Base-by-base conservation (phyloP, 2,113 vertebrate genomes). In the Chamaea fasciata region DNA sequence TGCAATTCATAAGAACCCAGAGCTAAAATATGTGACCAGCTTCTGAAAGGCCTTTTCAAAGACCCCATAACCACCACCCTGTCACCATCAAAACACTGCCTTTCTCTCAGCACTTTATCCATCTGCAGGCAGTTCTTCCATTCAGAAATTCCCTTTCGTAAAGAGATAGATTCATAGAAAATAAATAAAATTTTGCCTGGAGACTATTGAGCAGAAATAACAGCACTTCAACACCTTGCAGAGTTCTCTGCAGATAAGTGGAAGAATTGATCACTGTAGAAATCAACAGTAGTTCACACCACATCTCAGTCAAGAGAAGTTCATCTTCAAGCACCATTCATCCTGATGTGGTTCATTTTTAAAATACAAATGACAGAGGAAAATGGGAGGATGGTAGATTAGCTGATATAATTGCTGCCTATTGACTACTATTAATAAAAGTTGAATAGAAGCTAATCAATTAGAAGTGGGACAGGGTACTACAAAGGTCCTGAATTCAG, bases 1-100 rank as follows among this genome's bases (percentile, higher is more conserved):
- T 41, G 15, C n/a, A 65, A 31, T 18, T 46, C 16, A 21, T 47
- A 13, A 80, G 30, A 89, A 64, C 15, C 12, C 77, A 62, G 59
- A 52, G 46, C 63, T 74, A 39, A 89, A 53, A 69, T 44, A 53
- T 0, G 0, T 19, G 12, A 86, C 21, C 17, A 39, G 0, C 35
- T 62, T 83, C 31, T 52, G 14, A 74, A 71, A 74, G 50, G 67
- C 12, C 7, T 68, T 73, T 68, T 37, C 30, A 63, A 79, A 90
- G 27, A 52, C 21, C 8, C 10, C 4, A 1, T n/a, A 83, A 63
- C 31, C 37, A 56, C 23, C 30, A 35, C 28, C 15, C 9, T 37
- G 13, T 35, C 42, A 50, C 35, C 65, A 56, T 28, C 37, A 57
- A 44, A 81, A 42, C 50, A 24, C 7, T 52, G 14, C 11, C n/a